Percentiles rank a stretch among this genome's conserved stretches.
Evolutionary conservation across 2,888 invertebrate species (phyloP).

Genomic region (Euspilapteryx auroguttella): DNA sequence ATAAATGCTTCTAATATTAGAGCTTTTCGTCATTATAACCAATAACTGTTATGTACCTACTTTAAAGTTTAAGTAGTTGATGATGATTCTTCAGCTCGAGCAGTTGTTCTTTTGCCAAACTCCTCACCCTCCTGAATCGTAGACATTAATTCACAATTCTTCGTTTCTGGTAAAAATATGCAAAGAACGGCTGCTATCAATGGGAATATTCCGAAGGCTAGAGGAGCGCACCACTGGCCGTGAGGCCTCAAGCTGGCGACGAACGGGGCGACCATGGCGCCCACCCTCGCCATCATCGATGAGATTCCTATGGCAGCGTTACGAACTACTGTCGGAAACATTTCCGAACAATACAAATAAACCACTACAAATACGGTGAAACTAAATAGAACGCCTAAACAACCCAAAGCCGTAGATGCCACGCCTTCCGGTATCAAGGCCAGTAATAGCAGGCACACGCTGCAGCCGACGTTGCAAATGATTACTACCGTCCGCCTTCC

Average conservation of each 20-base stretch:
- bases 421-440: conserved; percentile 50
- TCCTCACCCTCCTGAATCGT: conserved; percentile 76
- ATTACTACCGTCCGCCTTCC: conserved; percentile 67
- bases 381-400: conserved; percentile 74
- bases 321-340: conserved; percentile 85
- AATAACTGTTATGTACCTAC: no score
- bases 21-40: no score
- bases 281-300: conserved; percentile 82
- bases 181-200: conserved; percentile 66
- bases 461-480: conserved; percentile 56
- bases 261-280: conserved; percentile 83
- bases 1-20: no score
- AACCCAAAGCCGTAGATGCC: conserved; percentile 62
- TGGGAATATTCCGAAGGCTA: conserved; percentile 70
- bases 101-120: conserved; percentile 16
- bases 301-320: conserved; percentile 83
- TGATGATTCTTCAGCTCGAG: no score
- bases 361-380: conserved; percentile 78
- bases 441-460: conserved; percentile 63
- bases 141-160: conserved; percentile 70
- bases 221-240: conserved; percentile 67
- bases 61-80: no score
- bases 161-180: conserved; percentile 75
- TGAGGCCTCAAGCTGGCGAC: conserved; percentile 63
- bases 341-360: conserved; percentile 81